Percentiles rank a stretch among this genome's conserved stretches.
phyloP scores from a whole-genome alignment of 2,113 vertebrate species.

The Potamarius usumacintae region DNA sequence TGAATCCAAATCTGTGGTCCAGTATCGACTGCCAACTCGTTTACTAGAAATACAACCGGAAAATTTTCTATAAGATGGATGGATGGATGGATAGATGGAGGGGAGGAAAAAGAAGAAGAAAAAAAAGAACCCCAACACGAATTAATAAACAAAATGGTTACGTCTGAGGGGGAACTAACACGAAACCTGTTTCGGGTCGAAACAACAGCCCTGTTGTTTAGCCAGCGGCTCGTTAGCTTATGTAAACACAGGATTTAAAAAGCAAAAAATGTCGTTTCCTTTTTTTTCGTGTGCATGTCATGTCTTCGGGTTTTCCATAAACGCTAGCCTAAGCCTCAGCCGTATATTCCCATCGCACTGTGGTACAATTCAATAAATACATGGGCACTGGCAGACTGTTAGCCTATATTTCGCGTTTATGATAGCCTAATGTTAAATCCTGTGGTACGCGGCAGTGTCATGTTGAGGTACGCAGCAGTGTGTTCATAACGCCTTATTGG shows the following conservation, averaged over 20 bases:
- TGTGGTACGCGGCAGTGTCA: constrained; percentile 33
- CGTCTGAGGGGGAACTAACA: constrained; percentile 46
- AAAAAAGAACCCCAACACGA: constrained; percentile 37
- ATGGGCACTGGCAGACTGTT: constrained; percentile 33
- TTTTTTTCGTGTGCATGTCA: constrained; percentile 71
- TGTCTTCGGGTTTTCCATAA: constrained; percentile 66
- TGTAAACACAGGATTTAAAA: constrained; percentile 56
- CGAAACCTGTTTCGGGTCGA: constrained; percentile 35
- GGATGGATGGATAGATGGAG: background rate
- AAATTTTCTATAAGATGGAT: constrained; percentile 22
- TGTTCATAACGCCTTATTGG: constrained; percentile 43
- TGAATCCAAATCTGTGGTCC: constrained; percentile 52
- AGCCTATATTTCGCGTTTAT: constrained; percentile 25
- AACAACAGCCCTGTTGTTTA: constrained; percentile 34
- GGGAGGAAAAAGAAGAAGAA: constrained; percentile 13
- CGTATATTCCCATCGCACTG: constrained; percentile 55
- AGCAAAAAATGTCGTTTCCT: constrained; percentile 66
- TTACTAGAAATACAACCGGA: constrained; percentile 36
- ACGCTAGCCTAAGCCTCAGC: constrained; percentile 57
- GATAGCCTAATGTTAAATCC: constrained; percentile 28
- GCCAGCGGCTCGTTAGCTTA: constrained; percentile 57
- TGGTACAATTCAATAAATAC: constrained; percentile 47
- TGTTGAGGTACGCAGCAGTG: constrained; percentile 45
- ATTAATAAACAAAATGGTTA: constrained; percentile 50
- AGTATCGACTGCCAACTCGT: constrained; percentile 48